A percentile compares a stretch with the other conserved stretches of the same genome.
These are phyloP conservation scores for Sapajus apella DNA, from an alignment of 2,113 vertebrate genomes.

Conservation along the genomic window DNA sequence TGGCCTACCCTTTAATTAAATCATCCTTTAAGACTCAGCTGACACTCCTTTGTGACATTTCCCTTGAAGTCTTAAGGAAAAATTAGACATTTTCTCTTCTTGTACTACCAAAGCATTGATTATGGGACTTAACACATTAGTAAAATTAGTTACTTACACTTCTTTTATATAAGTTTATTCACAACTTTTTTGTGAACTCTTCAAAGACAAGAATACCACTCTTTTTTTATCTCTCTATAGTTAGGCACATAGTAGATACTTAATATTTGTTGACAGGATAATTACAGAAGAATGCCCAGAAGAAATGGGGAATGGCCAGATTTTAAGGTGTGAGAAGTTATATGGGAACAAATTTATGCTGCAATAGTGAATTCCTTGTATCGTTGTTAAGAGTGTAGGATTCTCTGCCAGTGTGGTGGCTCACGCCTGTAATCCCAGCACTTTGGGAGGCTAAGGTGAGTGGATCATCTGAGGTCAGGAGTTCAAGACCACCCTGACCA, in stretches of 20 bases:
- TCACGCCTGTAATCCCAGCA: too few relatives aligned
- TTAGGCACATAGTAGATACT: not conserved
- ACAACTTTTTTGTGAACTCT: not conserved
- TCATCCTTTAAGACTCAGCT: slow-evolving; percentile 14
- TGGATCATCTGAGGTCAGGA: too few relatives aligned
- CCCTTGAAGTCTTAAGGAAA: not conserved
- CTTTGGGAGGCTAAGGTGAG: too few relatives aligned
- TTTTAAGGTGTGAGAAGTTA: not conserved
- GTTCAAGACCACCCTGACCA: too few relatives aligned
- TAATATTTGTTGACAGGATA: not conserved
- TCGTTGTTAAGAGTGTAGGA: not conserved
- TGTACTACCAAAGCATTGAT: not conserved
- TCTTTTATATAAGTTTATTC: not conserved
- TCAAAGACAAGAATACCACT: not conserved
- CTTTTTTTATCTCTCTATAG: not conserved
- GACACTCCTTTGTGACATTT: not conserved
- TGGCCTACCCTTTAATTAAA: slow-evolving; percentile 5
- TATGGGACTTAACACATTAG: not conserved
- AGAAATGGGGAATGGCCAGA: not conserved
- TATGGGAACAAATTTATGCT: not conserved
- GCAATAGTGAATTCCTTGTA: not conserved
- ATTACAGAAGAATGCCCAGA: not conserved
- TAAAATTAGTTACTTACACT: slow-evolving; percentile 1
- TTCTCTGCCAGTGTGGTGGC: too few relatives aligned
- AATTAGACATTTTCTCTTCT: slow-evolving; percentile 28